Evolutionary conservation across 53 echinoderm and acorn worm genomes (phyloP).

Genomic region (Glandiceps talaboti): DNA sequence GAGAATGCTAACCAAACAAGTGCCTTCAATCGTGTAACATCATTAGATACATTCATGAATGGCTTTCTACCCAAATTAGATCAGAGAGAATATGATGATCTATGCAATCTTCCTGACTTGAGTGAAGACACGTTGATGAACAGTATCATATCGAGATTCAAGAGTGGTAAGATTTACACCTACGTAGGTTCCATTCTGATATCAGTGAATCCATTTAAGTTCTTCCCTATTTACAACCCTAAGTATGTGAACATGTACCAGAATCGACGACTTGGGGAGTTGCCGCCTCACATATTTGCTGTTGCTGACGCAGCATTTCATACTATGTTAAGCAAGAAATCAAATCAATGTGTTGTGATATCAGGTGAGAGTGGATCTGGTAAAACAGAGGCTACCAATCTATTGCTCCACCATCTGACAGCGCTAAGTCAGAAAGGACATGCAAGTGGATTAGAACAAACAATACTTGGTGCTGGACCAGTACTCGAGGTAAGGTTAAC

Average conservation of each 20-base stretch:
- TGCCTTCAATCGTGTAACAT: background rate
- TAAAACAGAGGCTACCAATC: constrained; percentile 93
- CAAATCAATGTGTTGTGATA: constrained; percentile 92
- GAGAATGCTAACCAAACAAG: constrained; percentile 33
- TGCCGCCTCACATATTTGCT: constrained; percentile 96
- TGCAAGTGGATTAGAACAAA: constrained; percentile 95
- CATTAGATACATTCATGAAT: constrained; percentile 86
- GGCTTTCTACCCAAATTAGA: constrained; percentile 79
- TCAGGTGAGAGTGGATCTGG: constrained; percentile 99
- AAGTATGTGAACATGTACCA: constrained; percentile 96
- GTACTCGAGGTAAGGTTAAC: constrained; percentile 88
- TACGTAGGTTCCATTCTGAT: constrained; percentile 98
- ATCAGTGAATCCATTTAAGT: constrained; percentile 84
- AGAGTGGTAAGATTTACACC: constrained; percentile 96
- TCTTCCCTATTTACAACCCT: constrained; percentile 91
- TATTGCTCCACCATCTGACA: constrained; percentile 87
- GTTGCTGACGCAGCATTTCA: constrained; percentile 95
- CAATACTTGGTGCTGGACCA: constrained; percentile 91
- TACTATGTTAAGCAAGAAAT: constrained; percentile 87
- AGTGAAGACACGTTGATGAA: constrained; percentile 81
- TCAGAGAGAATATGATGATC: constrained; percentile 87
- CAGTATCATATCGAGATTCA: constrained; percentile 67
- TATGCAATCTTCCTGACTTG: constrained; percentile 96
- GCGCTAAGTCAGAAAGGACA: constrained; percentile 91
- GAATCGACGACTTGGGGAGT: constrained; percentile 84